Conservation (phyloP, 2,888 invertebrate species). For the Podotricha telesiphe region DNA sequence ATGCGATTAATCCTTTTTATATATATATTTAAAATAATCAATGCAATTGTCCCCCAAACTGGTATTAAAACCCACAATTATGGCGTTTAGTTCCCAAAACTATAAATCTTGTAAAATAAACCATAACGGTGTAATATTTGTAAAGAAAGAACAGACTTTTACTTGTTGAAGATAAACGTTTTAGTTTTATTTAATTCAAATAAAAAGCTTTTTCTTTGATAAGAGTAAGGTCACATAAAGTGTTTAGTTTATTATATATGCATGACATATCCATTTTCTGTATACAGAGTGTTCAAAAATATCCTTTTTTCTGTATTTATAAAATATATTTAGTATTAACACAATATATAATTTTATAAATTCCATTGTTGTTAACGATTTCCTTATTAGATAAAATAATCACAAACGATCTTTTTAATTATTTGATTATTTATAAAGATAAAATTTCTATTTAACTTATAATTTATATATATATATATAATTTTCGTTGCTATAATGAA, state of each 20-base stretch:
- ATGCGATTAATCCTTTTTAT: too few species aligned
- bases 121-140: not conserved
- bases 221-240: not conserved
- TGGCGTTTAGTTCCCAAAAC: too few species aligned
- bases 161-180: not conserved
- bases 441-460: conserved; percentile 30
- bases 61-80: too few species aligned
- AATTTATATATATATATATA: conserved; percentile 29
- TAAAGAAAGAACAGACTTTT: not conserved
- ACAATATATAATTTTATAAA: too few species aligned
- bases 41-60: too few species aligned
- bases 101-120: not conserved
- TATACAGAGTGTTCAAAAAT: not conserved
- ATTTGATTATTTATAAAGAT: conserved; percentile 15
- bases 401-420: too few species aligned
- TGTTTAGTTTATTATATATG: not conserved
- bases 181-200: not conserved
- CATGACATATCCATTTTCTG: not conserved
- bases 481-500: conserved; percentile 44
- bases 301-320: too few species aligned
- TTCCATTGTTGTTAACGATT: too few species aligned
- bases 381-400: too few species aligned
- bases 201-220: not conserved
- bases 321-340: too few species aligned
- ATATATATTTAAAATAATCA: too few species aligned